These are phyloP conservation scores for Venustoraphidia nigricollis DNA, from an alignment of 2,888 invertebrate genomes.

Conservation along the genomic window DNA sequence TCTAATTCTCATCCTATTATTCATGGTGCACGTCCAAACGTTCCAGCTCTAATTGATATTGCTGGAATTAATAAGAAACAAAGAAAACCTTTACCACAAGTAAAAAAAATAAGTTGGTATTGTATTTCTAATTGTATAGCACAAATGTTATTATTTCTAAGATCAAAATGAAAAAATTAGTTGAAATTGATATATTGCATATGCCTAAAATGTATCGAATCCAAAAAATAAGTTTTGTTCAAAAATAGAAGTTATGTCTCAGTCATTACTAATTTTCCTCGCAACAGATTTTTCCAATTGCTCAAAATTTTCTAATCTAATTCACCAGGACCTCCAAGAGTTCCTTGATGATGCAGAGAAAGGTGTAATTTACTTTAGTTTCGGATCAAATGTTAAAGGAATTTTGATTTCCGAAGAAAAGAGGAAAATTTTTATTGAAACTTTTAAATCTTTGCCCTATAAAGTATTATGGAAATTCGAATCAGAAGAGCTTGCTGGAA, in stretches of 20 bases:
- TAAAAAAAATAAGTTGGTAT: conserved; percentile 10
- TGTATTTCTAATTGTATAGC: background rate
- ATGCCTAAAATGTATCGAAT: too few species aligned
- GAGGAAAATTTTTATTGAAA: conserved; percentile 14
- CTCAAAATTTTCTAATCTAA: background rate
- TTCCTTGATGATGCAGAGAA: conserved; percentile 16
- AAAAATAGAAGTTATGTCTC: too few species aligned
- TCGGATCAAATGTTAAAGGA: conserved; percentile 20
- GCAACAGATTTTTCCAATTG: background rate
- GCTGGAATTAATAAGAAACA: conserved; percentile 25
- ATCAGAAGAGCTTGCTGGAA: conserved; percentile 12
- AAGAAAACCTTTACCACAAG: conserved; percentile 23
- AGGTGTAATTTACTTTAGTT: conserved; percentile 21
- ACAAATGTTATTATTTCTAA: background rate
- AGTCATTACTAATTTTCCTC: too few species aligned
- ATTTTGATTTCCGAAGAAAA: conserved; percentile 14
- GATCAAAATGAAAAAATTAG: background rate
- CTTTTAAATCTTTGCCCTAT: conserved; percentile 17
- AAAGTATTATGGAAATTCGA: conserved; percentile 22
- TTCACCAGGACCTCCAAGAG: conserved; percentile 16
- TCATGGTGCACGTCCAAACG: conserved; percentile 22
- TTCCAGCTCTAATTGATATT: conserved; percentile 23
- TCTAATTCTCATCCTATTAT: conserved; percentile 24
- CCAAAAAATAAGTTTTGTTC: too few species aligned
- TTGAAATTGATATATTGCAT: too few species aligned